These are phyloP conservation scores for Acrocephalus kingi DNA, from an alignment of 2,113 vertebrate species.

Conservation along the genomic window DNA sequence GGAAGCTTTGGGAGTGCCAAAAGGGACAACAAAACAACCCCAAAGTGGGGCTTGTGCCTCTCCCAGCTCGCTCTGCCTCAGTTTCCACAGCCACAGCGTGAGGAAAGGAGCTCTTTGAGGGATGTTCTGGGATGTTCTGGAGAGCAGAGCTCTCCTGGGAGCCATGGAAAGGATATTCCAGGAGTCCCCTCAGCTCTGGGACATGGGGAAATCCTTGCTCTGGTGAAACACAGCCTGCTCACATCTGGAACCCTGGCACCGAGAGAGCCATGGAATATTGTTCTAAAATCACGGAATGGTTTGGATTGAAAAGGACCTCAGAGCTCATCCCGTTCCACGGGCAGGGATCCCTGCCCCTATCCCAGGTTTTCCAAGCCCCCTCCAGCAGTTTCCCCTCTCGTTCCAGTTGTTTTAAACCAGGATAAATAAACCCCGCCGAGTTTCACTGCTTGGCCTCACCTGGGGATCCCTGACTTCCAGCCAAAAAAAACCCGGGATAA, in stretches of 20 bases:
- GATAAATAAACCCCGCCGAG: accelerated
- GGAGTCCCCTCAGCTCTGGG: neutral
- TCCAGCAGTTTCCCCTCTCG: accelerated
- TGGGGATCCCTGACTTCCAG: neutral
- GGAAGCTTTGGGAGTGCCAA: neutral
- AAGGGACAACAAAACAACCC: neutral
- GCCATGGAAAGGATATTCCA: neutral
- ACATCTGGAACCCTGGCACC: accelerated
- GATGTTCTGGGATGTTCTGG: accelerated
- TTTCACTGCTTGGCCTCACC: neutral
- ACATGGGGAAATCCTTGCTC: accelerated
- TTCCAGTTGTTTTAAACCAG: neutral
- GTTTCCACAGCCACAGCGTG: neutral
- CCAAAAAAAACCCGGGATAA: neutral
- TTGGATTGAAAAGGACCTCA: accelerated
- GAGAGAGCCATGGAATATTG: accelerated
- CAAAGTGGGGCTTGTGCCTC: neutral
- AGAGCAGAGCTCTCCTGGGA: neutral
- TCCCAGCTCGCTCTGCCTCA: neutral
- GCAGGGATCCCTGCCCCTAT: neutral
- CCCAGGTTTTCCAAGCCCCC: neutral
- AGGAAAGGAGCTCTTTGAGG: neutral
- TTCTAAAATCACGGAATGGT: accelerated
- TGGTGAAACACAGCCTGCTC: neutral
- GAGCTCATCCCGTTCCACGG: neutral